A percentile compares a stretch with the other conserved stretches of the same genome.
These are phyloP conservation scores for Amazona vittata DNA, from an alignment of 2,113 vertebrate species.

Conservation along the genomic window DNA sequence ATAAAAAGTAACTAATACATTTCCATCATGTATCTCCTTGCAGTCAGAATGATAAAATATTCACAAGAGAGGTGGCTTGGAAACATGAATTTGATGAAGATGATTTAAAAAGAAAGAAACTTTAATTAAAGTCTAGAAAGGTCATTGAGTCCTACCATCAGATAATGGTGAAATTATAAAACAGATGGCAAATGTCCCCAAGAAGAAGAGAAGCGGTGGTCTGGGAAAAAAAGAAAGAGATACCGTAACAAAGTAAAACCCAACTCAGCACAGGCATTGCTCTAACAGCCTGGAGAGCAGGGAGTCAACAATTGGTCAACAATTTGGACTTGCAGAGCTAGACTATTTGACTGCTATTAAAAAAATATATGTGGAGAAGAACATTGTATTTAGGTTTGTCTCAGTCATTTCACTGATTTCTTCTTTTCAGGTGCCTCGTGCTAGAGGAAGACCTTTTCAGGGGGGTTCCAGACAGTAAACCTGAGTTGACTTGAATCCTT, in stretches of 20 bases:
- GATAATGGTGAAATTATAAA: constrained; percentile 71
- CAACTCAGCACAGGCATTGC: not conserved
- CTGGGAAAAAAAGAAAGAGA: constrained; percentile 50
- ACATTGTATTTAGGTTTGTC: not conserved
- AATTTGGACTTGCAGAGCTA: not conserved
- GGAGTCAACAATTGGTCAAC: not conserved
- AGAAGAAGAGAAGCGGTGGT: constrained; percentile 49
- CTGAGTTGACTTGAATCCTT: not conserved
- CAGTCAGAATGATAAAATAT: constrained; percentile 63
- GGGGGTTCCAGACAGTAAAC: not conserved
- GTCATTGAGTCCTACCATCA: constrained; percentile 66
- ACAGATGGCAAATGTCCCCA: constrained; percentile 65
- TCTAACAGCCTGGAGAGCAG: not conserved
- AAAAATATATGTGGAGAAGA: not conserved
- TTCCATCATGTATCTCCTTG: constrained; percentile 53
- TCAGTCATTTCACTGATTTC: not conserved
- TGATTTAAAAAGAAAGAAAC: constrained; percentile 72
- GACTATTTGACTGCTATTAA: not conserved
- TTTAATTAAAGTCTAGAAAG: constrained; percentile 77
- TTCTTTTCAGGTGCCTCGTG: not conserved
- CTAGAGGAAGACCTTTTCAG: not conserved
- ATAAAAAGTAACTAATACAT: constrained; percentile 68
- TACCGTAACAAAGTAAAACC: constrained; percentile 16
- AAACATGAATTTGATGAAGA: constrained; percentile 68
- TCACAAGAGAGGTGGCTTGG: constrained; percentile 64